phyloP scores from a whole-genome alignment of 2,888 invertebrate genomes.

The Synanthedon vespiformis region DNA sequence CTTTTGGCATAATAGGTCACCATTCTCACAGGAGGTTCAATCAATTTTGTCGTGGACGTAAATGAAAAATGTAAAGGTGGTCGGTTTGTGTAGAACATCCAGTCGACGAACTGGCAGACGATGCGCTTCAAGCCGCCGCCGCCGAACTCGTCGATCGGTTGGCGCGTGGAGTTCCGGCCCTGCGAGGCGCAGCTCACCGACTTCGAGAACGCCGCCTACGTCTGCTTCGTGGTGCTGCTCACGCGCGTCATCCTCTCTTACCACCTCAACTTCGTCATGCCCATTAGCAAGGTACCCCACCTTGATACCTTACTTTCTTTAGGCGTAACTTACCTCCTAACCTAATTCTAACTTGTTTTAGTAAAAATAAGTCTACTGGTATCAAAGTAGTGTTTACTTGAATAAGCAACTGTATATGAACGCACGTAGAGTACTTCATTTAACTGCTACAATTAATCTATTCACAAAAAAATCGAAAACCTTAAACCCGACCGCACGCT shows the following conservation, averaged over 20 bases:
- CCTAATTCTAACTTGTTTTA: no score
- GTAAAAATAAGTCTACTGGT: no score
- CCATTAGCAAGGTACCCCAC: conserved; percentile 87
- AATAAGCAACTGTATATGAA: no score
- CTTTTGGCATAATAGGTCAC: no score
- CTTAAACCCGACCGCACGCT: no score
- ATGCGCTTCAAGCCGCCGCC: conserved; percentile 99
- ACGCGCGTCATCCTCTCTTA: conserved; percentile 97
- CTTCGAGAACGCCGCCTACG: conserved; percentile 99
- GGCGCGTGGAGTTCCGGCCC: conserved; percentile 99
- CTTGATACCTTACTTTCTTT: no score
- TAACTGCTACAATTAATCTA: neutral
- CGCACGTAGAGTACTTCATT: neutral
- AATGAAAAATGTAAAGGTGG: neutral
- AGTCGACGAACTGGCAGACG: conserved; percentile 99
- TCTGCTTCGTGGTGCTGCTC: conserved; percentile 96
- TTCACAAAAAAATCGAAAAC: no score
- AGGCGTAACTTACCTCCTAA: no score
- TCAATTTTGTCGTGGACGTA: neutral
- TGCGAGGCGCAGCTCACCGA: conserved; percentile 98
- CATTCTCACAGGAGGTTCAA: no score
- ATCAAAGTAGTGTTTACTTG: no score
- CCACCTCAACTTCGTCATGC: conserved; percentile 94
- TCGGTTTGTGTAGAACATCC: conserved; percentile 82
- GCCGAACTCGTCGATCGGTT: conserved; percentile 95